Evolutionary conservation across 2,888 invertebrate species (phyloP).

Genomic region (Diadegma fenestrale): DNA sequence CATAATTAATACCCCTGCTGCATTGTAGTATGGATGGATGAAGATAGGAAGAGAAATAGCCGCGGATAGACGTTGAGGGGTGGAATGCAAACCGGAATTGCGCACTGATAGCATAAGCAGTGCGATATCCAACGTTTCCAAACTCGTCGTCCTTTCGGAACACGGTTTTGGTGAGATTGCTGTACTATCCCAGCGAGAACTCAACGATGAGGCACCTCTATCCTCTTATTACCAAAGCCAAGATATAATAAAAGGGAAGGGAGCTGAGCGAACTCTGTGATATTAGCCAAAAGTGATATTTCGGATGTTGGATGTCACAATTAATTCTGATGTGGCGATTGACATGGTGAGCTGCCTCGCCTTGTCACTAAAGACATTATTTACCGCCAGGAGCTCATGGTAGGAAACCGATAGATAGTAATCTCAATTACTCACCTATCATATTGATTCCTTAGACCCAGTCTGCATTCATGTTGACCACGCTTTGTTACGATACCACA

Average conservation of each 20-base stretch:
- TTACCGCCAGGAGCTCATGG: neutral
- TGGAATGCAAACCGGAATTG: conserved; percentile 32
- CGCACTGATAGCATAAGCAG: conserved; percentile 61
- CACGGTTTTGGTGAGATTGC: conserved; percentile 47
- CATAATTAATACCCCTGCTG: conserved; percentile 85
- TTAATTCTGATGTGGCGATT: conserved; percentile 15
- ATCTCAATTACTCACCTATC: too few species aligned
- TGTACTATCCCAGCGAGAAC: conserved; percentile 76
- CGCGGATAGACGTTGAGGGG: conserved; percentile 41
- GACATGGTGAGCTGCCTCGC: neutral
- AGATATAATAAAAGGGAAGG: conserved; percentile 17
- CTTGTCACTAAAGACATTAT: neutral
- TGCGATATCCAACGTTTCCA: conserved; percentile 50
- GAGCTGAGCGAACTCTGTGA: conserved; percentile 41
- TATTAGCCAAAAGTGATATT: conserved; percentile 16
- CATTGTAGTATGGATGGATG: conserved; percentile 85
- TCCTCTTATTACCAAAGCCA: conserved; percentile 45
- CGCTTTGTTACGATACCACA: conserved; percentile 19
- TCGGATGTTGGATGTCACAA: neutral
- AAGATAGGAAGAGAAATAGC: conserved; percentile 67
- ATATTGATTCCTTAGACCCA: neutral
- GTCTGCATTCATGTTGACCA: neutral
- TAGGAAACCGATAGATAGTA: neutral
- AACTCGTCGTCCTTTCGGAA: conserved; percentile 39
- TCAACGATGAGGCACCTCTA: conserved; percentile 72